These are phyloP conservation scores for Mesoclemmys tuberculata DNA, from an alignment of 2,113 vertebrate species.

Conservation along the genomic window DNA sequence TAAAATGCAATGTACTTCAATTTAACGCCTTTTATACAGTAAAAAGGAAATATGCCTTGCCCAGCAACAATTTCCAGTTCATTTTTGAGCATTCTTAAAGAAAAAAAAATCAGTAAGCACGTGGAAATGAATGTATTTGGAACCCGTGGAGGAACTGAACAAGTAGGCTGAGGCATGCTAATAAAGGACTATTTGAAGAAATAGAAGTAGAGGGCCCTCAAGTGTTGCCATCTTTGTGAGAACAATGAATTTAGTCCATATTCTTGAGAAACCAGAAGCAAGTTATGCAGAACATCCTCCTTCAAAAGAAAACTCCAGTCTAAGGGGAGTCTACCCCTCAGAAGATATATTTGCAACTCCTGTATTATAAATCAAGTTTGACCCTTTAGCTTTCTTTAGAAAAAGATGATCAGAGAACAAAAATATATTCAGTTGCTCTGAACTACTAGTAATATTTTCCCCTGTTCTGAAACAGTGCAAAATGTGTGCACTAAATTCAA, in stretches of 20 bases:
- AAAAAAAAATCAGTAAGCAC: constrained; percentile 2
- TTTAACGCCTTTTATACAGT: not conserved
- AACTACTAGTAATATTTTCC: not conserved
- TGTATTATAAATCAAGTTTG: not conserved
- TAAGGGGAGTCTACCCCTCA: not conserved
- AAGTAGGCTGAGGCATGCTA: not conserved
- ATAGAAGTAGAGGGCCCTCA: not conserved
- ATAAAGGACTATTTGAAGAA: not conserved
- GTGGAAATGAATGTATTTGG: constrained; percentile 19
- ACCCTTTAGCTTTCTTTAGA: not conserved
- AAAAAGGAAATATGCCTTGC: not conserved
- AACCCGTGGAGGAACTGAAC: not conserved
- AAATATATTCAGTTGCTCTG: not conserved
- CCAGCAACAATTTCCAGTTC: not conserved
- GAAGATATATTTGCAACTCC: not conserved
- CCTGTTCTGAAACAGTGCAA: not conserved
- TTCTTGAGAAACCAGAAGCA: not conserved
- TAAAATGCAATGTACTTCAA: constrained; percentile 24
- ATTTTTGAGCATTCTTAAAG: not conserved
- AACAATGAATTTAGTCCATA: not conserved
- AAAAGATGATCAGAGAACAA: not conserved
- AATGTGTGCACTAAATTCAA: not conserved
- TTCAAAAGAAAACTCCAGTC: not conserved
- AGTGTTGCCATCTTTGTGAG: not conserved
- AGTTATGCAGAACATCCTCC: not conserved